Percentiles rank a stretch among this genome's conserved stretches.
Evolutionary conservation across 2,797 vertebrate genomes (phyloP).

Genomic region (Mus minutoides): DNA sequence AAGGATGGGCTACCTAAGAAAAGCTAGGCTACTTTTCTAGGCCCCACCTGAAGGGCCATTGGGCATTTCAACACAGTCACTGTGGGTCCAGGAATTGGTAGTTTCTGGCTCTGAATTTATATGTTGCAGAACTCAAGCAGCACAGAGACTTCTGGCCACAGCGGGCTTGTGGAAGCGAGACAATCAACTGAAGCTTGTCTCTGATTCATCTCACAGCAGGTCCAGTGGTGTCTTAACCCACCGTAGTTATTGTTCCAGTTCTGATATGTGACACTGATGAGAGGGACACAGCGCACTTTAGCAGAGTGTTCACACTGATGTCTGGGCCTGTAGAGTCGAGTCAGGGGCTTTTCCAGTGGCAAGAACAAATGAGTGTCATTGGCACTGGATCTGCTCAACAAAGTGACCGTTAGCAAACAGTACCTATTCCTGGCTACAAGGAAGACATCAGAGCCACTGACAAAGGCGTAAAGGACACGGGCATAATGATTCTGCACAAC

Average conservation of each 20-base stretch:
- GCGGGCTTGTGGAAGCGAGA: background rate
- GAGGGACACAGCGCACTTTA: too few relatives aligned
- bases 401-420: background rate
- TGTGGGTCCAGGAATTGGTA: background rate
- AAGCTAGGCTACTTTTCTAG: background rate
- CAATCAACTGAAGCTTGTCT: too few relatives aligned
- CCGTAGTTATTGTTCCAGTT: background rate
- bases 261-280: too few relatives aligned
- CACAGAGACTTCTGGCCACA: background rate
- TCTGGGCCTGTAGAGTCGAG: background rate
- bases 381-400: background rate
- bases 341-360: too few relatives aligned
- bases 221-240: background rate
- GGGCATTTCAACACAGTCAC: background rate
- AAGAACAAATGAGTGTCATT: background rate
- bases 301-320: background rate
- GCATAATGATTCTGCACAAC: background rate
- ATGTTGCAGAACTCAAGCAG: accelerated
- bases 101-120: background rate
- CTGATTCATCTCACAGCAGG: accelerated
- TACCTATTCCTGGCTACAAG: too few relatives aligned
- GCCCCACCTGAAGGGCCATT: too few relatives aligned
- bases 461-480: background rate
- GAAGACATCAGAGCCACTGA: too few relatives aligned
- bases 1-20: too few relatives aligned